phyloP scores from a whole-genome alignment of 2,113 vertebrate species.

The Pteronura brasiliensis region DNA sequence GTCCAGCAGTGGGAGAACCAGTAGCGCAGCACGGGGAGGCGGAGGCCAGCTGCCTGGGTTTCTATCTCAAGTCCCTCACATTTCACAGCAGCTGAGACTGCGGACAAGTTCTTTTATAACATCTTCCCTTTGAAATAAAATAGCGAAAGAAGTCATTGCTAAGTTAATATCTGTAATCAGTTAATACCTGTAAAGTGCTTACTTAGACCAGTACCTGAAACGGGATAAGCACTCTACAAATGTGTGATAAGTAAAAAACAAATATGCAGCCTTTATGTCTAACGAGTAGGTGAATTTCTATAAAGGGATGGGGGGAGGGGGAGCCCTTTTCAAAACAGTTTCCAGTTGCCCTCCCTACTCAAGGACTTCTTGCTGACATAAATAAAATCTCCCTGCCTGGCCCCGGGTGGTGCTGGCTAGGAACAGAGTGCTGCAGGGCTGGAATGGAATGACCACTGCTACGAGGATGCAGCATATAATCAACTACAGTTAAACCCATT shows the following conservation, averaged over 20 bases:
- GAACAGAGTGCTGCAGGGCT: background rate
- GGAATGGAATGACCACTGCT: background rate
- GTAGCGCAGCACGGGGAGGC: rapidly evolving
- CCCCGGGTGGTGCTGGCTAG: no score
- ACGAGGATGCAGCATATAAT: background rate
- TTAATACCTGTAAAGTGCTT: background rate
- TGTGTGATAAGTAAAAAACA: background rate
- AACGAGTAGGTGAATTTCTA: background rate
- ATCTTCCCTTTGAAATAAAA: background rate
- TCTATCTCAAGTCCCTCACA: background rate
- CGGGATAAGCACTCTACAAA: background rate
- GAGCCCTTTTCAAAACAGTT: background rate
- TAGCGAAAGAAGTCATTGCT: background rate
- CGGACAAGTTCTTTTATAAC: background rate
- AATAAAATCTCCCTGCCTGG: background rate
- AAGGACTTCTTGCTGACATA: no score
- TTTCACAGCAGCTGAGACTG: background rate
- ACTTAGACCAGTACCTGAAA: background rate
- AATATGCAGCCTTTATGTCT: background rate
- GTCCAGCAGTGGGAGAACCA: background rate
- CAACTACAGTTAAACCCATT: background rate
- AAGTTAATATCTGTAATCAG: background rate
- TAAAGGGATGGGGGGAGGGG: background rate
- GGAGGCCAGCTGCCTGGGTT: background rate
- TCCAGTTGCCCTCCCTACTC: background rate